These are phyloP conservation scores for Drosophila acutilabella DNA, from an alignment of 2,888 invertebrate species.

Conservation along the genomic window DNA sequence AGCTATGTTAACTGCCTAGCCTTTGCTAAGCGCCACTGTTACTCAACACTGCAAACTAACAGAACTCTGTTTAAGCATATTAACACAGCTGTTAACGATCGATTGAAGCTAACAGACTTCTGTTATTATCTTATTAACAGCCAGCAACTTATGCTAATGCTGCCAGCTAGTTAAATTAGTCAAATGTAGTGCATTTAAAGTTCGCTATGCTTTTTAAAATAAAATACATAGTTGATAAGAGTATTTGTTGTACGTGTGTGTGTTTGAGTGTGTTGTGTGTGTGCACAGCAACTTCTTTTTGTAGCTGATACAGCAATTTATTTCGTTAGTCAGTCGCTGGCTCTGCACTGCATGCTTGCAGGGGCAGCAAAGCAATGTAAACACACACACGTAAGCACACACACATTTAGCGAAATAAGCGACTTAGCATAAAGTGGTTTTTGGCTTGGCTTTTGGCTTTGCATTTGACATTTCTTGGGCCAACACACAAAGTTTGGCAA, in stretches of 20 bases:
- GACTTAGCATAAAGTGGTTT: constrained; percentile 67
- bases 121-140: not conserved
- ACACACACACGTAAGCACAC: constrained; percentile 5
- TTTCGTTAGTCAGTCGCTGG: constrained; percentile 65
- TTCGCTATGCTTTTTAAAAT: not conserved
- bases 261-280: constrained; percentile 16
- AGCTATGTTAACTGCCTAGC: not conserved
- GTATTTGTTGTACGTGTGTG: not conserved
- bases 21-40: too few relatives aligned
- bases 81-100: too few relatives aligned
- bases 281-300: constrained; percentile 48
- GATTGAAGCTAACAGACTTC: not conserved
- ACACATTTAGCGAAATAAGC: constrained; percentile 53
- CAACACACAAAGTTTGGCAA: constrained; percentile 60
- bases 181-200: constrained; percentile 3
- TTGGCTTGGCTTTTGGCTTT: constrained; percentile 66
- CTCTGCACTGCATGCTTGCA: constrained; percentile 54
- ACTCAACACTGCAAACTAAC: too few relatives aligned
- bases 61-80: too few relatives aligned
- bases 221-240: not conserved
- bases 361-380: constrained; percentile 10
- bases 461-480: constrained; percentile 66
- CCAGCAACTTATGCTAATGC: not conserved
- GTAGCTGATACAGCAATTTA: constrained; percentile 76
- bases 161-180: too few relatives aligned